Evolutionary conservation across 2,888 invertebrate species (phyloP), one percentile per base, ranked within the genome.

Genomic region (Agrochola macilenta): DNA sequence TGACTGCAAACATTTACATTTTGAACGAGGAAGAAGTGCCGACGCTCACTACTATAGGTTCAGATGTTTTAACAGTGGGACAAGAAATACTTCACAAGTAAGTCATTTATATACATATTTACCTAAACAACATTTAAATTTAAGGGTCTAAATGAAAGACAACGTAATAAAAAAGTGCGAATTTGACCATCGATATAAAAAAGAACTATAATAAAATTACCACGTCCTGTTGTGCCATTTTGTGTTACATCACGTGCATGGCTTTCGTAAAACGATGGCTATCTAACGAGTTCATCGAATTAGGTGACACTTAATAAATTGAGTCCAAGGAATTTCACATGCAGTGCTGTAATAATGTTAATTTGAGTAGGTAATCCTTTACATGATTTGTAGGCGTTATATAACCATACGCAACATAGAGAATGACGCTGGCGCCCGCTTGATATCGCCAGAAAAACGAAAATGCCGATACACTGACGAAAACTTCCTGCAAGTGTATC

Each of bases 391-490:
- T 88, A 97, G 97, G 23, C 97, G 97, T 20, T 95, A 94, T 78
- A 97, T 97, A 76, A 95, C 97, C 4, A 95, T 97, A 80, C 95
- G 96, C 20, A 97, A 98, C 87, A 98, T 98, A 69, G 98, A 97
- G 87, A 98, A 98, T 91, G 98, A 98, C 87, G 97, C 97, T 5
- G 97, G 97, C 80, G 98, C 97, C 0, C 97, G 97, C 5, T 95
- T 97, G 74, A 97, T 98, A 7, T 95, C 97, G 30, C 97, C 98
- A 0, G 92, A 95, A 11, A 98, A 98, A 91, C 97, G 98, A n/a
- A 97, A 97, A 90, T 98, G 98, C 91, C 97, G 98, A 7, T 98
- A 98, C 89, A 97, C 97, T 0, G 97, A 98, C 83, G 98, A 98
- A 92, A 97, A 97, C 84, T 93, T 91, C 58, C 82, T 96, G 69